Percentiles rank a stretch among this genome's conserved stretches.
Conservation (phyloP, 92 coral and sea anemone species). For the Palythoa heliodiscus region DNA sequence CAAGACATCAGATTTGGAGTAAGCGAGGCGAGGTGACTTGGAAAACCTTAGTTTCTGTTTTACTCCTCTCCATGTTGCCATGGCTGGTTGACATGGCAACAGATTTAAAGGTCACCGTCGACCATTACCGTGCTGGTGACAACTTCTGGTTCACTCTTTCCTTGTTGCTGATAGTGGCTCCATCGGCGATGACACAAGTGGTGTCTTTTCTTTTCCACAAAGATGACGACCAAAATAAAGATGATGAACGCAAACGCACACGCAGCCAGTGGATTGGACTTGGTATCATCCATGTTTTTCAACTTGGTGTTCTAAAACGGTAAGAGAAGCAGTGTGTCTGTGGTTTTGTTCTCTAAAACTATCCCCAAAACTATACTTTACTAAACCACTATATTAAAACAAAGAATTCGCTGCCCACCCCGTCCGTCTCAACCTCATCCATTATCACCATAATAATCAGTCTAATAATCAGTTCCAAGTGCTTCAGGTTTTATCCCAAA, state of each 20-base stretch:
- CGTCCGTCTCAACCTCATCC: no score
- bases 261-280: neutral
- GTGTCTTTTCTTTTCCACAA: constrained; percentile 25
- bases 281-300: constrained; percentile 4
- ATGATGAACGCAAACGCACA: neutral
- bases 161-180: constrained; percentile 8
- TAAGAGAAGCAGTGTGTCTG: neutral
- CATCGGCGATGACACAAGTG: constrained; percentile 5
- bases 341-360: neutral
- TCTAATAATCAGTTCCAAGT: no score
- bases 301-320: constrained; percentile 34
- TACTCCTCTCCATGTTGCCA: neutral
- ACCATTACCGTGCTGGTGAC: constrained; percentile 31
- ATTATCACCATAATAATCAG: no score
- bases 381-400: no score
- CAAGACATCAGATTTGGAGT: constrained; percentile 5
- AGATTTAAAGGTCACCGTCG: constrained; percentile 32
- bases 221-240: neutral
- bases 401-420: no score
- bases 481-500: no score
- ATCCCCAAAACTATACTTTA: neutral
- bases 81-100: constrained; percentile 14
- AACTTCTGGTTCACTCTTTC: constrained; percentile 12
- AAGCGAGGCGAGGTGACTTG: constrained; percentile 10
- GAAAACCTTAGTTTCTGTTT: neutral